Evolutionary conservation across 2,113 vertebrate species (phyloP).

Genomic region (Motacilla tschutschensis): DNA sequence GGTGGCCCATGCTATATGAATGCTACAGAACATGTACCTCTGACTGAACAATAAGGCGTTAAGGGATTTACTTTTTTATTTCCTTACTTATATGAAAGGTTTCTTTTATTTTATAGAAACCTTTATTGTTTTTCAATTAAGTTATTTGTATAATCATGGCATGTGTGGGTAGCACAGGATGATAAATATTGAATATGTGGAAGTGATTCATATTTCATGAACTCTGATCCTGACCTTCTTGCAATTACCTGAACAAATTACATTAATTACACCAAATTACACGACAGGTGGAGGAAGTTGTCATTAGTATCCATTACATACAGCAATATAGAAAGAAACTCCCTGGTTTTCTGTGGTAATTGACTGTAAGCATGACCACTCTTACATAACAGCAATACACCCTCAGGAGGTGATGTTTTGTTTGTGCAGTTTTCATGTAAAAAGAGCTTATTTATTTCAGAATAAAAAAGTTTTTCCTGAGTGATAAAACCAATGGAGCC

Average conservation of each 20-base stretch:
- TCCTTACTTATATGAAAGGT: neutral
- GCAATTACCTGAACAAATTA: constrained; percentile 54
- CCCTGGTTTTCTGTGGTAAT: constrained; percentile 4
- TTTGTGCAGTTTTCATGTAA: neutral
- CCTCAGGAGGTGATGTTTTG: neutral
- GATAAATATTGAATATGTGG: constrained; percentile 51
- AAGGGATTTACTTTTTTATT: neutral
- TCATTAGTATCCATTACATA: constrained; percentile 60
- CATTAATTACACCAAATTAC: constrained; percentile 60
- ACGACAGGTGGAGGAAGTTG: constrained; percentile 35
- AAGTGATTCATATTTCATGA: constrained; percentile 50
- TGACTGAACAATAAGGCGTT: neutral
- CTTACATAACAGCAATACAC: neutral
- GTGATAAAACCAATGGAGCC: neutral
- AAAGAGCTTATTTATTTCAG: neutral
- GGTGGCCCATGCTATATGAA: neutral
- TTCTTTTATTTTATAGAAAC: neutral
- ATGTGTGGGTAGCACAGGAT: neutral
- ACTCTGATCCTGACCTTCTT: constrained; percentile 38
- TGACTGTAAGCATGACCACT: constrained; percentile 19
- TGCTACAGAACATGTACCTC: neutral
- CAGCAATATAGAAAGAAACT: constrained; percentile 9
- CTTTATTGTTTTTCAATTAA: constrained; percentile 1
- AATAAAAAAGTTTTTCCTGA: neutral
- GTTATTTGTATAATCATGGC: neutral